These are phyloP conservation scores for Hecatera dysodea DNA, from an alignment of 2,888 invertebrate genomes.

Conservation along the genomic window DNA sequence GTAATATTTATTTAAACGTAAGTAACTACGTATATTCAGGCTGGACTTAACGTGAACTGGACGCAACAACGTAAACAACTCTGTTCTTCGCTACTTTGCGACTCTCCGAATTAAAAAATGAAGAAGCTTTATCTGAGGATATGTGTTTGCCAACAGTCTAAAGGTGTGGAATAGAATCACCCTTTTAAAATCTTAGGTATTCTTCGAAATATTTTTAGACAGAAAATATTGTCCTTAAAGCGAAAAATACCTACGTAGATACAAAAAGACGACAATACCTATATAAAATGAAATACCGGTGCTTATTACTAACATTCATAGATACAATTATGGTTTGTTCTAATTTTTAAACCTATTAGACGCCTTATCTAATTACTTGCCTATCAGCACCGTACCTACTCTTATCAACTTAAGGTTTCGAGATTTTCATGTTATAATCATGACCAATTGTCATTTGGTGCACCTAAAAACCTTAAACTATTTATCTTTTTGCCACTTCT, in stretches of 20 bases:
- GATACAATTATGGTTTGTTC: constrained; percentile 20
- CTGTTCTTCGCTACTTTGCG: background rate
- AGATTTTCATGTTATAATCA: constrained; percentile 3
- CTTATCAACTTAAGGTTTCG: constrained; percentile 34
- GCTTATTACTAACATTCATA: constrained; percentile 37
- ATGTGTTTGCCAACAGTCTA: background rate
- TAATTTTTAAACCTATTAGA: constrained; percentile 34
- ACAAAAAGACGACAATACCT: background rate
- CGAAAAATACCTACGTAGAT: no score
- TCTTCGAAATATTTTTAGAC: background rate
- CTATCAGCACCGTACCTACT: constrained; percentile 8
- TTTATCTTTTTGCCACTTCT: background rate
- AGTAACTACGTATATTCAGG: background rate
- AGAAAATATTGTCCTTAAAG: no score
- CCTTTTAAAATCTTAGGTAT: background rate
- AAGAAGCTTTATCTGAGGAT: background rate
- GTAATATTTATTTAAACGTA: background rate
- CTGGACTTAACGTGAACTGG: background rate
- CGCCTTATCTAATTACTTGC: constrained; percentile 5
- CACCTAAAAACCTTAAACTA: constrained; percentile 38
- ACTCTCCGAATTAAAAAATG: background rate
- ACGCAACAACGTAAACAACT: background rate
- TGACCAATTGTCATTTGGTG: background rate
- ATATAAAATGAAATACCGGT: background rate
- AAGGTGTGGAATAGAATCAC: background rate